These are phyloP conservation scores for Microtus pennsylvanicus DNA, from an alignment of 2,113 vertebrate genomes.

Conservation along the genomic window DNA sequence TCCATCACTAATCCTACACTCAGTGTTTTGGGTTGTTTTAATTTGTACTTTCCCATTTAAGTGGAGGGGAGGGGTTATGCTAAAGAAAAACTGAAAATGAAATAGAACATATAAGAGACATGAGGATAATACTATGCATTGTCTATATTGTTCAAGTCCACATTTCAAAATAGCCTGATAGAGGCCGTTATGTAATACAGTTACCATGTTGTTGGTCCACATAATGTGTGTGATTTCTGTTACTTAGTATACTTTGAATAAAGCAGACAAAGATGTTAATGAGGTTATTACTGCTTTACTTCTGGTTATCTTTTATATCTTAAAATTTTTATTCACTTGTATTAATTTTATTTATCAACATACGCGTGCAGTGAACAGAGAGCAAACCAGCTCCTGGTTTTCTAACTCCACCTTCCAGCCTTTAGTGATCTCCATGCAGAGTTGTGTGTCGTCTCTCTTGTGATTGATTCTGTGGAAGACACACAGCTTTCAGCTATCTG, in stretches of 20 bases:
- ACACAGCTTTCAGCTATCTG: not conserved
- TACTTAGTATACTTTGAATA: not conserved
- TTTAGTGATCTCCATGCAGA: not conserved
- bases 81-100: slow-evolving; percentile 33
- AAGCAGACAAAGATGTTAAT: not conserved
- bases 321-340: not conserved
- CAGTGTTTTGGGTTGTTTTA: not conserved
- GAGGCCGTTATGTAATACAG: not conserved
- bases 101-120: not conserved
- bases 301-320: not conserved
- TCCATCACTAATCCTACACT: not conserved
- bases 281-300: not conserved
- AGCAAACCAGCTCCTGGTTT: not conserved
- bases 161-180: not conserved
- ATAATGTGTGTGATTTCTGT: not conserved
- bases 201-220: not conserved
- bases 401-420: not conserved
- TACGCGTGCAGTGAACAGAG: not conserved
- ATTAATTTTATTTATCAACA: not conserved
- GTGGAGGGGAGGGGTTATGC: not conserved
- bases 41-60: slow-evolving; percentile 11
- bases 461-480: slow-evolving; percentile 23
- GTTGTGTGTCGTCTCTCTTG: not conserved
- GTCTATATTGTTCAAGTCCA: not conserved
- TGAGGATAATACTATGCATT: not conserved